phyloP scores from a whole-genome alignment of 2,113 vertebrate genomes.

The Pimephales promelas region DNA sequence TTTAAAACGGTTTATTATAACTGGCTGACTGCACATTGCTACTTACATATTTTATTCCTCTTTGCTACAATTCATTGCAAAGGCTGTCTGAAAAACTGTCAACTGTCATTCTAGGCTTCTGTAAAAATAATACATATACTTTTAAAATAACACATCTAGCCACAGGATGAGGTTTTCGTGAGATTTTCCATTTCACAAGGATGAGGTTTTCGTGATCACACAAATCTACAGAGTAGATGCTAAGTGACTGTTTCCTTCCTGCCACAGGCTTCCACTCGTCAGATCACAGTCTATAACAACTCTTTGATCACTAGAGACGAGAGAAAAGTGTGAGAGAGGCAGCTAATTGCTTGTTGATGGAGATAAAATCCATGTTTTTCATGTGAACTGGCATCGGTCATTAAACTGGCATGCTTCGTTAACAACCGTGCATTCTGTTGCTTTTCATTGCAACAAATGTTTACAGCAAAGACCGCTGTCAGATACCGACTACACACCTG shows the following conservation, averaged over 20 bases:
- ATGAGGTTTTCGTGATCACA: slow-evolving; percentile 2
- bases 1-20: not conserved
- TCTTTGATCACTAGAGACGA: slow-evolving; percentile 25
- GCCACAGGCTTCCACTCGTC: slow-evolving; percentile 9
- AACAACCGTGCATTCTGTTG: slow-evolving; percentile 37
- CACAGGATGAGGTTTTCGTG: not conserved
- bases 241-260: slow-evolving; percentile 30
- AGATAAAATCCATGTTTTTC: slow-evolving; percentile 32
- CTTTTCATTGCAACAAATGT: slow-evolving; percentile 14
- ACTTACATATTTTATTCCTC: too few relatives aligned
- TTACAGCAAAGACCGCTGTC: slow-evolving; percentile 13
- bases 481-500: slow-evolving; percentile 30
- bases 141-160: not conserved
- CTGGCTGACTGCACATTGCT: not conserved
- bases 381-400: slow-evolving; percentile 2
- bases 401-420: slow-evolving; percentile 32
- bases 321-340: not conserved
- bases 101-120: not conserved
- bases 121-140: not conserved
- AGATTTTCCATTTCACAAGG: too few relatives aligned
- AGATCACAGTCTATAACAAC: slow-evolving; percentile 24
- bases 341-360: slow-evolving; percentile 37
- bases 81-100: not conserved
- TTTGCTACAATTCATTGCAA: not conserved
- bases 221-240: not conserved